These are phyloP conservation scores for Cataglyphis rosenhaueri DNA, from an alignment of 2,888 invertebrate genomes.

Conservation along the genomic window DNA sequence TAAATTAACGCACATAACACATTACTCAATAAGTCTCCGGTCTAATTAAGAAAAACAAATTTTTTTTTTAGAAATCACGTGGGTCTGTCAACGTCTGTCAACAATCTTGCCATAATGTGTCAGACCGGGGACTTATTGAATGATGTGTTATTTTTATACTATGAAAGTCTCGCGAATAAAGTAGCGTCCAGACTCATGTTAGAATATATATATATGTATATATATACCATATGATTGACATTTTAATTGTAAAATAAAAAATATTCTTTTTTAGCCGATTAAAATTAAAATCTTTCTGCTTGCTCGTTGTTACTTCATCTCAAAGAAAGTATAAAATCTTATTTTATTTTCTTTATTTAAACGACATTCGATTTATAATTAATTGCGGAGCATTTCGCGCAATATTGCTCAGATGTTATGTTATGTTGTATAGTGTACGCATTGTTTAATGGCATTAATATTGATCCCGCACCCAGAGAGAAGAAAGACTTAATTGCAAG, in stretches of 20 bases:
- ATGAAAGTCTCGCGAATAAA: neutral
- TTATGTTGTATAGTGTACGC: conserved; percentile 4
- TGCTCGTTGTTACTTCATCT: conserved; percentile 7
- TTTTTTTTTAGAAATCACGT: too few species aligned
- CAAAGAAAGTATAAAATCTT: neutral
- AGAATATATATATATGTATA: neutral
- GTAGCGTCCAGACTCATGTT: neutral
- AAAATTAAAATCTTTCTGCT: neutral
- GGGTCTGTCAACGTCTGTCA: too few species aligned
- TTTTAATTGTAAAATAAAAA: conserved; percentile 3
- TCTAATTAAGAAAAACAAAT: too few species aligned
- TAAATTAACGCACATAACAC: conserved; percentile 1
- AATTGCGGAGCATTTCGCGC: neutral
- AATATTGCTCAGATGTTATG: neutral
- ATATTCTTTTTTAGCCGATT: neutral
- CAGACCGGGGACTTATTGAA: too few species aligned
- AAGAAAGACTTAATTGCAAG: neutral
- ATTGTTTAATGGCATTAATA: conserved; percentile 29
- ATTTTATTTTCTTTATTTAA: conserved; percentile 13
- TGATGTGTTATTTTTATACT: neutral
- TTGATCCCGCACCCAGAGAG: neutral
- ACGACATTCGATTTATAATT: conserved; percentile 15
- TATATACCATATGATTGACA: neutral
- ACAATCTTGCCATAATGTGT: too few species aligned
- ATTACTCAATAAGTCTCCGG: too few species aligned